Evolutionary conservation across 2,797 vertebrate species (phyloP), one percentile per base, ranked within the genome.

Genomic region (Hafferia zeledoni): DNA sequence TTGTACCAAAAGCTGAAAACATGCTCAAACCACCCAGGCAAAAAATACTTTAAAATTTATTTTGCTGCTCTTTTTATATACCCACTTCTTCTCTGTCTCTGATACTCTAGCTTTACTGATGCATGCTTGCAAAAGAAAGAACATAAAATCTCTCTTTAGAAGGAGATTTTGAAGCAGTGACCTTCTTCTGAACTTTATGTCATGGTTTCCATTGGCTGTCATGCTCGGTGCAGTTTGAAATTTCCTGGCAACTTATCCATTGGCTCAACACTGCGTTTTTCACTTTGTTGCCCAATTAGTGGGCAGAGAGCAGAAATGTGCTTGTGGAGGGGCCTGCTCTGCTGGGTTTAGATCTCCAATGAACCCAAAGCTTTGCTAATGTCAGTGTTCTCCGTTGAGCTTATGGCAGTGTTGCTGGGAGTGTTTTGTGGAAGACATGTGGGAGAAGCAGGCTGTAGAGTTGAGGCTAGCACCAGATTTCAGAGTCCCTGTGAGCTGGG

Each of bases 121-220:
- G 46, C 17, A 33, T 82, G 75, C 37, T 89, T 87, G 71, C 37
- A 47, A 53, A 78, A 70, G 37, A 59, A 89, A 75, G 53, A 76
- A 8, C 15, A 52, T 60, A 87, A 96, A 83, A 39, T 90, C 57
- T 78, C 83, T 53, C 35, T 76, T 89, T 81, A 83, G 72, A 86
- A 94, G 85, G 87, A 86, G 57, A 67, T 88, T 81, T 81, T 74
- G 84, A 95, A 97, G 85, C 46, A 43, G 37, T n/a, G 72, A 95
- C 90, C 95, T 90, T 89, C 74, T 86, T 91, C 63, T 95, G 96
- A 97, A 95, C 94, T 79, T 44, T 74, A 83, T 37, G 16, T 96
- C 94, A 93, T 53, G 83, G 84, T 96, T 96, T 97, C 97, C 80
- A 4, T 95, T 95, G 92, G 83, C 95, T 2, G 17, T 87, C 35